Evolutionary conservation across 2,888 invertebrate genomes (phyloP).

Genomic region (Troides helena): DNA sequence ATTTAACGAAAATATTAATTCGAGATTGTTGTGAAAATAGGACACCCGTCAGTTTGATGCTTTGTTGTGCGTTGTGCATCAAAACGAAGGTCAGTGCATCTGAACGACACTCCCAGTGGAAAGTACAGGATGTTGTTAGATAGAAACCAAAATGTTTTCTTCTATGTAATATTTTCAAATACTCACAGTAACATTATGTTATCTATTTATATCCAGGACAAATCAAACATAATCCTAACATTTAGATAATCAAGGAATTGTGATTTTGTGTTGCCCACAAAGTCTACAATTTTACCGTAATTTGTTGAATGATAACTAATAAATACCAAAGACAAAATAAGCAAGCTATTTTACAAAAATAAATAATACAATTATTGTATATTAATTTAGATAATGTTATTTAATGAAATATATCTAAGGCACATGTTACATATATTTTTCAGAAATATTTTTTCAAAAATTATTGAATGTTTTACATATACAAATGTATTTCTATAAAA

Average conservation of each 20-base stretch:
- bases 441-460: neutral
- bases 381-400: neutral
- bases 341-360: neutral
- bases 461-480: neutral
- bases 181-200: slow-evolving; percentile 77
- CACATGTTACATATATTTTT: neutral
- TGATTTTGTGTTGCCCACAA: slow-evolving; percentile 60
- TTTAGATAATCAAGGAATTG: slow-evolving; percentile 71
- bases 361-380: neutral
- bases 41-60: slow-evolving; percentile 82
- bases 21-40: slow-evolving; percentile 79
- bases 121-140: slow-evolving; percentile 44
- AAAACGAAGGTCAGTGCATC: slow-evolving; percentile 81
- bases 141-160: slow-evolving; percentile 42
- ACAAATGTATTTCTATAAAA: neutral
- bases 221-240: slow-evolving; percentile 76
- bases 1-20: slow-evolving; percentile 51
- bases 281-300: slow-evolving; percentile 19
- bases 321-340: neutral
- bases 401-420: neutral
- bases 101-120: slow-evolving; percentile 72
- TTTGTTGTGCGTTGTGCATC: slow-evolving; percentile 82
- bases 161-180: slow-evolving; percentile 51
- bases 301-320: slow-evolving; percentile 1
- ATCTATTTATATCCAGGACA: slow-evolving; percentile 66